Conservation (phyloP, 2,888 invertebrate genomes). For the Belgica antarctica region DNA sequence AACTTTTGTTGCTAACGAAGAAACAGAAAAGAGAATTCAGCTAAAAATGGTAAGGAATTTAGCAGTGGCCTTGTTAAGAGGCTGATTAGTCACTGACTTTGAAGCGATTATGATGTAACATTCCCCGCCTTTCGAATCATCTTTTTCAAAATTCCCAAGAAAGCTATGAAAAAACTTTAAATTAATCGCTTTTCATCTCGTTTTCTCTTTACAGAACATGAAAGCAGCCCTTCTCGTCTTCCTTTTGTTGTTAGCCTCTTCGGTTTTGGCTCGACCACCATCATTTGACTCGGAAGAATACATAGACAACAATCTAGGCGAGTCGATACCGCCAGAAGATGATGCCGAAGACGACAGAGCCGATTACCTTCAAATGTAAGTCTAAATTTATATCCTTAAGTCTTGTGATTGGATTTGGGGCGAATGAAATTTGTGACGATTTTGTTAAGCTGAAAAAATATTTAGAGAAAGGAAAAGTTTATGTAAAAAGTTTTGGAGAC, state of each 20-base stretch:
- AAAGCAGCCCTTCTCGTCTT: slow-evolving; percentile 23
- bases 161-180: too few species aligned
- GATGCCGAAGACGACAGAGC: slow-evolving; percentile 19
- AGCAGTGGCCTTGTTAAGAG: not conserved
- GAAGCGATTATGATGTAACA: too few species aligned
- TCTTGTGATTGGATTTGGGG: too few species aligned
- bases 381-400: not conserved
- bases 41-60: slow-evolving; percentile 11
- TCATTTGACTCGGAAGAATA: slow-evolving; percentile 19
- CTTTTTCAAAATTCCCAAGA: too few species aligned
- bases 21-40: slow-evolving; percentile 9
- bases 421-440: too few species aligned
- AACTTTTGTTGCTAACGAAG: slow-evolving; percentile 24
- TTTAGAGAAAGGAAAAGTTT: too few species aligned
- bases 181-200: too few species aligned
- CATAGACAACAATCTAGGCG: slow-evolving; percentile 34
- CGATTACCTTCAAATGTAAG: slow-evolving; percentile 36
- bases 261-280: slow-evolving; percentile 32
- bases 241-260: slow-evolving; percentile 23
- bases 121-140: too few species aligned
- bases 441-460: too few species aligned
- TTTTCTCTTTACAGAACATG: slow-evolving; percentile 29
- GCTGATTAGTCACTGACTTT: not conserved
- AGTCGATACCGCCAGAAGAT: slow-evolving; percentile 29
- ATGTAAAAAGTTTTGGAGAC: too few species aligned